Percentiles rank a stretch among this genome's conserved stretches.
phyloP scores from a whole-genome alignment of 23 tunicate species.

The Styela clava region DNA sequence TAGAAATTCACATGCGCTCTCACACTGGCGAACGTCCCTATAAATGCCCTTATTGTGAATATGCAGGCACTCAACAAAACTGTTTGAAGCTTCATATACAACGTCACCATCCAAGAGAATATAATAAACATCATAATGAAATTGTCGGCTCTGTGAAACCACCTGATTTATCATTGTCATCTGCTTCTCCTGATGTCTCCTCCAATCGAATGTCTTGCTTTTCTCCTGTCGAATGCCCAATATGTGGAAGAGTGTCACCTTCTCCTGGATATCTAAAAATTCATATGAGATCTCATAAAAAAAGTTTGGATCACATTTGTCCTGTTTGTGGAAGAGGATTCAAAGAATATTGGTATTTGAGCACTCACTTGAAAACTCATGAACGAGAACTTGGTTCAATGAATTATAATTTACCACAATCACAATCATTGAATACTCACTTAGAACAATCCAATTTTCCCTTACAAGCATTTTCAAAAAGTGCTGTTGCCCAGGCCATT shows the following conservation, averaged over 20 bases:
- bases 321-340: constrained; percentile 89
- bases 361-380: constrained; percentile 83
- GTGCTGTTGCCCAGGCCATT: constrained; percentile 2
- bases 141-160: neutral
- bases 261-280: constrained; percentile 90
- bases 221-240: constrained; percentile 75
- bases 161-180: neutral
- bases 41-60: constrained; percentile 67
- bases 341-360: constrained; percentile 94
- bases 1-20: constrained; percentile 79
- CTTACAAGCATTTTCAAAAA: neutral
- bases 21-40: constrained; percentile 92
- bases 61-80: constrained; percentile 91
- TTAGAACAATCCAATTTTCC: neutral
- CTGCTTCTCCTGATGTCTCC: neutral
- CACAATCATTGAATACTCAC: neutral
- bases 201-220: constrained; percentile 6
- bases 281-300: constrained; percentile 94
- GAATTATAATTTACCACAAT: neutral
- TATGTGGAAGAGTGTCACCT: constrained; percentile 84
- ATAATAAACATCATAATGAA: neutral
- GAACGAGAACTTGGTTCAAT: constrained; percentile 34
- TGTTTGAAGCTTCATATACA: constrained; percentile 85
- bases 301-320: constrained; percentile 80
- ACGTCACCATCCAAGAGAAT: constrained; percentile 68